Evolutionary conservation across 2,113 vertebrate species (phyloP).

Genomic region (Lophura nycthemera): DNA sequence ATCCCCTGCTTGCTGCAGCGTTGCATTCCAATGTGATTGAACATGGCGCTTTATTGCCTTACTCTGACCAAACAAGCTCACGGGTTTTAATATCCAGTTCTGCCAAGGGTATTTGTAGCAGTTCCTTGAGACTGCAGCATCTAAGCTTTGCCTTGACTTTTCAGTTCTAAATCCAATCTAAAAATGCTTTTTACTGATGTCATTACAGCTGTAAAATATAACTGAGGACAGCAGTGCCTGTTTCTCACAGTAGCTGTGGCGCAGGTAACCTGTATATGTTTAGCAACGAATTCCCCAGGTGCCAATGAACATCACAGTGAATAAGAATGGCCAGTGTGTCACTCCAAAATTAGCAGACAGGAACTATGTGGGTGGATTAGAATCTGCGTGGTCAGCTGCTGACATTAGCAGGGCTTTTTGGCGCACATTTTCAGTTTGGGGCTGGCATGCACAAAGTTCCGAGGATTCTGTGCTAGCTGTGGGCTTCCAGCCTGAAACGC

Average conservation of each 20-base stretch:
- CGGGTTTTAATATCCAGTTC: slow-evolving; percentile 51
- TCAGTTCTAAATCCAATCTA: not conserved
- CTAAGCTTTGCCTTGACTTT: slow-evolving; percentile 26
- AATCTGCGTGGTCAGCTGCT: not conserved
- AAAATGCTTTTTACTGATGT: slow-evolving; percentile 29
- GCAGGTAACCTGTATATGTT: slow-evolving; percentile 40
- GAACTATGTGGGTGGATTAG: not conserved
- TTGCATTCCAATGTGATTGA: slow-evolving; percentile 66
- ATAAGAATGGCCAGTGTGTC: slow-evolving; percentile 28
- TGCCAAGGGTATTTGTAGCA: slow-evolving; percentile 52
- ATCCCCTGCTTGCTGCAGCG: not conserved
- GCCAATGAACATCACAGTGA: slow-evolving; percentile 59
- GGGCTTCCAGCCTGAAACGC: not conserved
- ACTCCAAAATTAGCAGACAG: not conserved
- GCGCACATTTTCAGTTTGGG: not conserved
- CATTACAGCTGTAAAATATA: slow-evolving; percentile 10
- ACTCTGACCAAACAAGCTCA: slow-evolving; percentile 55
- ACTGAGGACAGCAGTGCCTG: slow-evolving; percentile 43
- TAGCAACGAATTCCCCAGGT: slow-evolving; percentile 55
- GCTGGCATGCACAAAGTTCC: not conserved
- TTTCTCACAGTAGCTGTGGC: slow-evolving; percentile 34
- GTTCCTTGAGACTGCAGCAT: not conserved
- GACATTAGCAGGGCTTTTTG: not conserved
- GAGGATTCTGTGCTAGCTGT: not conserved
- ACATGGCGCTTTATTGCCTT: slow-evolving; percentile 43